Conservation (phyloP, 2,888 invertebrate genomes). For the Salpingus planirostris region DNA sequence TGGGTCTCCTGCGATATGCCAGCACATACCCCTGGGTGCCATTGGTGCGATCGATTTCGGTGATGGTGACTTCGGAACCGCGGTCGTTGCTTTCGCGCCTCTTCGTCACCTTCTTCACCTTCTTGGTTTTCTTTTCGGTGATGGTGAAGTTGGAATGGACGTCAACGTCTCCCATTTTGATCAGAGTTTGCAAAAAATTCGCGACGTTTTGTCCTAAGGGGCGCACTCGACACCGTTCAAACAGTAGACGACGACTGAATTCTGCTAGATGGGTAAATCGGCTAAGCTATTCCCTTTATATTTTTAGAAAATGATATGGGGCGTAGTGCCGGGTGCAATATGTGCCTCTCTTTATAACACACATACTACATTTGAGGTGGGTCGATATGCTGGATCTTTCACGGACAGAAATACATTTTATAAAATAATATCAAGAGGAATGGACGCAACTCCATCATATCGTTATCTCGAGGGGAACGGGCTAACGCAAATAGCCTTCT, state of each 20-base stretch:
- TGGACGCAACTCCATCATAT: too few species aligned
- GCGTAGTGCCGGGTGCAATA: slow-evolving; percentile 36
- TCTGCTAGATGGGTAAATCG: slow-evolving; percentile 35
- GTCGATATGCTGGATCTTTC: slow-evolving; percentile 17
- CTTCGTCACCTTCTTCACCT: slow-evolving; percentile 85
- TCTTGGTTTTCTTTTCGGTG: slow-evolving; percentile 77
- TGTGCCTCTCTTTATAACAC: slow-evolving; percentile 11
- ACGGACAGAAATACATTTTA: slow-evolving; percentile 26
- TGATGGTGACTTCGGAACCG: slow-evolving; percentile 69
- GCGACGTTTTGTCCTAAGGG: too few species aligned
- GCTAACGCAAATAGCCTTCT: too few species aligned
- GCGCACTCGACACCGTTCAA: slow-evolving; percentile 17
- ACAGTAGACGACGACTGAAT: slow-evolving; percentile 25
- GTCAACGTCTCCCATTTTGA: slow-evolving; percentile 84
- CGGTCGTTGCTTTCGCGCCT: slow-evolving; percentile 68
- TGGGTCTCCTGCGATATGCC: slow-evolving; percentile 38
- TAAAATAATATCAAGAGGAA: too few species aligned
- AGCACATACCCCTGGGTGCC: slow-evolving; percentile 75
- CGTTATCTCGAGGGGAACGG: too few species aligned
- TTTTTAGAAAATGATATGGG: slow-evolving; percentile 43
- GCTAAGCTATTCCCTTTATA: slow-evolving; percentile 30
- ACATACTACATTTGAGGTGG: slow-evolving; percentile 24
- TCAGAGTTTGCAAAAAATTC: slow-evolving; percentile 1
- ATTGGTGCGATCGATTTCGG: slow-evolving; percentile 63
- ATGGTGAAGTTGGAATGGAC: slow-evolving; percentile 77